Percentiles rank a stretch among this genome's conserved stretches.
Conservation (phyloP, 2,113 vertebrate genomes). For the Clarias magur region DNA sequence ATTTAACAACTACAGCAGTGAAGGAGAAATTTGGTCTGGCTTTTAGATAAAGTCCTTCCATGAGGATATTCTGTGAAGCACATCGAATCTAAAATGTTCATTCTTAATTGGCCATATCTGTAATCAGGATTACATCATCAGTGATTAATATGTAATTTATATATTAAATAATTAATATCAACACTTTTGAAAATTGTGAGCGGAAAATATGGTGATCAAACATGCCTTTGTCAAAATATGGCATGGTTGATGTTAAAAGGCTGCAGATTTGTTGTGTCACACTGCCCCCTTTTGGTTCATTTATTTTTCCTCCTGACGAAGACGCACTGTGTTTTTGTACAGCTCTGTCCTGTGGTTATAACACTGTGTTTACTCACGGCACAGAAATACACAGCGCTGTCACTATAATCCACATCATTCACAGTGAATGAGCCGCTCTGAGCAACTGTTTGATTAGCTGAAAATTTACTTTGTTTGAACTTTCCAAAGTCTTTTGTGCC, state of each 20-base stretch:
- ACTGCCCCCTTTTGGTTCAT: background rate
- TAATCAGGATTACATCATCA: no score
- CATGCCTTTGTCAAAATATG: background rate
- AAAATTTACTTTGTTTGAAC: constrained; percentile 30
- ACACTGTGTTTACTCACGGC: constrained; percentile 49
- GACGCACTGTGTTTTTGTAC: constrained; percentile 39
- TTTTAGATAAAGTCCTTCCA: no score
- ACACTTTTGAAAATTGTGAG: no score
- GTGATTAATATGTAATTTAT: no score
- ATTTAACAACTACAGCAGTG: no score
- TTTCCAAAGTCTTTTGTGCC: constrained; percentile 33
- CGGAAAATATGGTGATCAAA: no score
- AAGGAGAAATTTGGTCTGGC: no score
- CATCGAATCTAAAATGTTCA: no score
- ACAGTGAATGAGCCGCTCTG: constrained; percentile 48
- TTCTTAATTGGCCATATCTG: no score
- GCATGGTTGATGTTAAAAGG: no score
- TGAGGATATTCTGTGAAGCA: no score
- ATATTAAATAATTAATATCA: background rate
- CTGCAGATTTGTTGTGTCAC: background rate
- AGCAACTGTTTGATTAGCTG: background rate
- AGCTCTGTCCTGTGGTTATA: constrained; percentile 34
- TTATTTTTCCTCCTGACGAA: background rate
- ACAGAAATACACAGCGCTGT: constrained; percentile 52
- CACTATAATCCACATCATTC: constrained; percentile 35